Evolutionary conservation across 2,797 vertebrate genomes (phyloP), one percentile per base, ranked within the genome.

Genomic region (Carapus acus): DNA sequence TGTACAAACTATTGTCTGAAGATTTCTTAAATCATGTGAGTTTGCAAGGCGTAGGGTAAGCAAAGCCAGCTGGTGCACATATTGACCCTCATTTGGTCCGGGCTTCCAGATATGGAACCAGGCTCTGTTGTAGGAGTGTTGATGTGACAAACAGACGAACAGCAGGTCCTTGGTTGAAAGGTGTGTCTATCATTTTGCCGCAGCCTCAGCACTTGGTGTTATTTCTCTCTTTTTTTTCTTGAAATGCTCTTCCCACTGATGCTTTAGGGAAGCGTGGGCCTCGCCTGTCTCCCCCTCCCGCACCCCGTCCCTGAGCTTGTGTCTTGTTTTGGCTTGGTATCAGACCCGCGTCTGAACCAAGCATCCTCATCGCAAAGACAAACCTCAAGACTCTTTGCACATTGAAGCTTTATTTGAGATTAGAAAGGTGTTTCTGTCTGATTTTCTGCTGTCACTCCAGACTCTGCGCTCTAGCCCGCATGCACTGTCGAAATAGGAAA

Each of bases 361-460:
- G 82, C 80, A 82, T 71, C 74, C 39, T 59, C 48, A 58, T 43
- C 66, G 51, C 16, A 18, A 69, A 65, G 54, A 45, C 58, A 27
- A 75, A 59, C 46, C 51, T 69, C 33, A 51, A 68, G n/a, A 61
- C 45, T 56, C 58, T 74, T 76, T 65, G 76, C 79, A 80, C 80
- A 73, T 62, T 58, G 64, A 2, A 75, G 71, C 63, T 73, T 75
- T 74, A 73, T 81, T 68, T 85, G 74, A 82, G 69, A 77, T 82
- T 61, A 71, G 17, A 70, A 71, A 58, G 49, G 49, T 78, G 63
- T 60, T 58, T 47, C 38, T 42, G 54, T 69, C 70, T 68, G 57
- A 62, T 72, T 62, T 70, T 69, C 67, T 69, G 52, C 59, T 59
- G 48, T 70, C 70, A 65, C 60, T n/a, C n/a, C n/a, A n/a, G n/a